Percentiles rank a stretch among this genome's conserved stretches.
These are phyloP conservation scores for Eilema depressum DNA, from an alignment of 2,888 invertebrate species.

Conservation along the genomic window DNA sequence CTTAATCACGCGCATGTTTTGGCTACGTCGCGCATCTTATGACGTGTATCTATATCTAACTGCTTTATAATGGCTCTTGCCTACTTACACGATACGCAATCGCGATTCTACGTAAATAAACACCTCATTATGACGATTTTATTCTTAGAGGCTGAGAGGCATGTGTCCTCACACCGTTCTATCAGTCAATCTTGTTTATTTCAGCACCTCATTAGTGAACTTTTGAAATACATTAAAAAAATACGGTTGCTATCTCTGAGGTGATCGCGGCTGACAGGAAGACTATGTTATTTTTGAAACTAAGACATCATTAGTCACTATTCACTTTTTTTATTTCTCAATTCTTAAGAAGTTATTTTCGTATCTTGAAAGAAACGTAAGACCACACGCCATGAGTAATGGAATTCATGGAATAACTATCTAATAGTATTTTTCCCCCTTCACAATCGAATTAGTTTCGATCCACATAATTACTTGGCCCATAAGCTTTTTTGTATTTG, in stretches of 20 bases:
- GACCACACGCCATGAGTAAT: neutral
- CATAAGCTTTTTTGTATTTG: no score
- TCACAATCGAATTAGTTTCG: neutral
- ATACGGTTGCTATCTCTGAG: constrained; percentile 27
- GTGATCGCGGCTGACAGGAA: constrained; percentile 35
- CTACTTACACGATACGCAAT: constrained; percentile 31
- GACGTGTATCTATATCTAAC: constrained; percentile 33
- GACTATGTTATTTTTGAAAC: constrained; percentile 33
- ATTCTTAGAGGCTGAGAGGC: constrained; percentile 8
- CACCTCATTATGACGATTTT: constrained; percentile 3
- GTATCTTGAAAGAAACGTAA: neutral
- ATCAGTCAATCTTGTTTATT: constrained; percentile 12
- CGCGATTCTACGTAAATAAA: constrained; percentile 12
- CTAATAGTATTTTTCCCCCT: neutral
- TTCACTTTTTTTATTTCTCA: constrained; percentile 17
- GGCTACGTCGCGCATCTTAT: constrained; percentile 16
- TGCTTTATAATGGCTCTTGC: constrained; percentile 38
- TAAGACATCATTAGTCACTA: constrained; percentile 13
- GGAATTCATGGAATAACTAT: neutral
- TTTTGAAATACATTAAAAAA: constrained; percentile 9
- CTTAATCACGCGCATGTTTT: constrained; percentile 25
- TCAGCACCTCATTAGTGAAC: constrained; percentile 23
- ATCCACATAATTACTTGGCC: no score
- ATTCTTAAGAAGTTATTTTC: constrained; percentile 14
- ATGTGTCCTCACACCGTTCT: constrained; percentile 2